phyloP scores from a whole-genome alignment of 1,140 invertebrate genomes.

The Delia radicum region DNA sequence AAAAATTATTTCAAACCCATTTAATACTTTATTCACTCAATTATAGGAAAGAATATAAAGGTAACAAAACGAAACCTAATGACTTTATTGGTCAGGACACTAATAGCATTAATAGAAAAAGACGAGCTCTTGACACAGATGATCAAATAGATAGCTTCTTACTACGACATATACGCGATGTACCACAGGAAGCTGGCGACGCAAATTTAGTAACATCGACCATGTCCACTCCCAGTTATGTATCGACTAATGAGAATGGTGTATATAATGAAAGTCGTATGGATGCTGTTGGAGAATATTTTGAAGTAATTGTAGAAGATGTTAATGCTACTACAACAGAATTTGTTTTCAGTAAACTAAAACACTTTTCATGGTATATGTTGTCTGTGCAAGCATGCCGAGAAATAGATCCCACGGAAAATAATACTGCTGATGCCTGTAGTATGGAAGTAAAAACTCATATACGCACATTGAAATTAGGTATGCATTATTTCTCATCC shows the following conservation, averaged over 20 bases:
- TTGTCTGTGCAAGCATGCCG: constrained; percentile 74
- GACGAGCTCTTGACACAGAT: neutral
- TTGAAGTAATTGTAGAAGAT: constrained; percentile 27
- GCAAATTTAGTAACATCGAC: neutral
- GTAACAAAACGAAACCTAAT: neutral
- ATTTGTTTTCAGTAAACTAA: constrained; percentile 65
- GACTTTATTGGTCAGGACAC: too few species aligned
- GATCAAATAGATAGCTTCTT: constrained; percentile 35
- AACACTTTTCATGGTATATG: constrained; percentile 72
- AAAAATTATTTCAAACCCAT: too few species aligned
- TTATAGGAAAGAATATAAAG: neutral
- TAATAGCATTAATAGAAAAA: neutral
- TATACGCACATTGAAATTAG: constrained; percentile 35
- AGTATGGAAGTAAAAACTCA: constrained; percentile 31
- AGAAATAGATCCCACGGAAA: constrained; percentile 40
- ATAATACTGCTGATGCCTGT: constrained; percentile 36
- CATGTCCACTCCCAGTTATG: neutral
- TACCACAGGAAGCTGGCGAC: neutral
- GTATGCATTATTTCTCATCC: constrained; percentile 38
- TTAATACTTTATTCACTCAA: too few species aligned
- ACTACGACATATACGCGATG: constrained; percentile 37
- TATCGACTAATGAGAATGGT: constrained; percentile 12
- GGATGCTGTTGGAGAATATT: constrained; percentile 33
- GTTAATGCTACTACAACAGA: constrained; percentile 41
- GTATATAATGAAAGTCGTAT: constrained; percentile 22